Evolutionary conservation across 2,888 invertebrate species (phyloP).

Genomic region (Cosmia pyralina): DNA sequence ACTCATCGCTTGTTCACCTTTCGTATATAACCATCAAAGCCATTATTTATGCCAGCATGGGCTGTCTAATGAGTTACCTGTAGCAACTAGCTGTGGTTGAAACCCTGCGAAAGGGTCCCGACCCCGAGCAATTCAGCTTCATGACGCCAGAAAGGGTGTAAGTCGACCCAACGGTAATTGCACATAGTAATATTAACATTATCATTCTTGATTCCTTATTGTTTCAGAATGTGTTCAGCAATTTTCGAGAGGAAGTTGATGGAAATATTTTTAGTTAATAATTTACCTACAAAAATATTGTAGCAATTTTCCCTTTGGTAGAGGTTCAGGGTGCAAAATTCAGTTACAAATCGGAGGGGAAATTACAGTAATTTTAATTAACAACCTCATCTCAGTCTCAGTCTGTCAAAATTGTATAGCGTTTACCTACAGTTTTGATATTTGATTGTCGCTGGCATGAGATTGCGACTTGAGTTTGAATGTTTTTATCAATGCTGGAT

Average conservation of each 20-base stretch:
- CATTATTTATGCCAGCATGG: slow-evolving; percentile 27
- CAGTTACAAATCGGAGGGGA: too few species aligned
- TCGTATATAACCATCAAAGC: slow-evolving; percentile 20
- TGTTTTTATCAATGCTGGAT: neutral
- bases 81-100: slow-evolving; percentile 44
- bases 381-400: too few species aligned
- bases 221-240: slow-evolving; percentile 10
- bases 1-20: slow-evolving; percentile 1
- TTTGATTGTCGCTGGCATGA: too few species aligned
- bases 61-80: slow-evolving; percentile 44
- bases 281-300: neutral
- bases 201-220: slow-evolving; percentile 27
- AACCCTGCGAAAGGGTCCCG: slow-evolving; percentile 49
- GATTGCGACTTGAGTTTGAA: too few species aligned
- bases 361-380: too few species aligned
- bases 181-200: slow-evolving; percentile 34
- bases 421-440: too few species aligned
- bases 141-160: slow-evolving; percentile 45
- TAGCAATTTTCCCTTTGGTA: too few species aligned
- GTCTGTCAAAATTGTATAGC: too few species aligned
- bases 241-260: slow-evolving; percentile 7
- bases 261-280: neutral
- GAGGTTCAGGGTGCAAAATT: neutral
- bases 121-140: slow-evolving; percentile 44
- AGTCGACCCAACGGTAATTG: slow-evolving; percentile 42